Evolutionary conservation across 2,888 invertebrate genomes (phyloP).

Genomic region (Heteromurus nitidus): DNA sequence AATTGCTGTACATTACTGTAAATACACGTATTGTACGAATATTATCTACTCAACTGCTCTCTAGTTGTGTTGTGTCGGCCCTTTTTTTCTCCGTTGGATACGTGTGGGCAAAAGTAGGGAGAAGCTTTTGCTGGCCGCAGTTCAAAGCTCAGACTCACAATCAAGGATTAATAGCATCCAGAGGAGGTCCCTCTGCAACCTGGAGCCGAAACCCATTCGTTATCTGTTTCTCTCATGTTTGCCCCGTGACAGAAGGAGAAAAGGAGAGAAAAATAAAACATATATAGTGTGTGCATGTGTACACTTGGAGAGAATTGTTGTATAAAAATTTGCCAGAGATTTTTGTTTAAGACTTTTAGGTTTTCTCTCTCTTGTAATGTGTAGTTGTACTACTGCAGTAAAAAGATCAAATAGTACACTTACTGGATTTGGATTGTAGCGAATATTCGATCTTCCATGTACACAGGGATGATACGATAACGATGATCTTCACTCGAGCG

Average conservation of each 20-base stretch:
- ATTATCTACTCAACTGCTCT: constrained; percentile 9
- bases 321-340: too few species aligned
- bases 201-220: constrained; percentile 57
- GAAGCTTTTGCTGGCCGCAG: constrained; percentile 58
- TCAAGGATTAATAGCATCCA: constrained; percentile 61
- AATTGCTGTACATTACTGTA: constrained; percentile 35
- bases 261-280: neutral
- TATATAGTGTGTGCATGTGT: too few species aligned
- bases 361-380: too few species aligned
- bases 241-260: constrained; percentile 40
- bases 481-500: neutral
- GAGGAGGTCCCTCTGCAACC: constrained; percentile 62
- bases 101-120: constrained; percentile 19
- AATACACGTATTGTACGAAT: neutral
- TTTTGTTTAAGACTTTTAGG: too few species aligned
- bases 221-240: constrained; percentile 35
- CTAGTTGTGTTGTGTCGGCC: too few species aligned
- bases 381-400: too few species aligned
- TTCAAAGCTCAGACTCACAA: constrained; percentile 61
- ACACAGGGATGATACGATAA: too few species aligned
- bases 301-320: too few species aligned
- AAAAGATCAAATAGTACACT: too few species aligned
- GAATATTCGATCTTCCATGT: too few species aligned
- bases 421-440: too few species aligned
- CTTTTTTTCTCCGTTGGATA: neutral